Conservation (phyloP, 2,113 vertebrate genomes). For the Notothenia coriiceps region DNA sequence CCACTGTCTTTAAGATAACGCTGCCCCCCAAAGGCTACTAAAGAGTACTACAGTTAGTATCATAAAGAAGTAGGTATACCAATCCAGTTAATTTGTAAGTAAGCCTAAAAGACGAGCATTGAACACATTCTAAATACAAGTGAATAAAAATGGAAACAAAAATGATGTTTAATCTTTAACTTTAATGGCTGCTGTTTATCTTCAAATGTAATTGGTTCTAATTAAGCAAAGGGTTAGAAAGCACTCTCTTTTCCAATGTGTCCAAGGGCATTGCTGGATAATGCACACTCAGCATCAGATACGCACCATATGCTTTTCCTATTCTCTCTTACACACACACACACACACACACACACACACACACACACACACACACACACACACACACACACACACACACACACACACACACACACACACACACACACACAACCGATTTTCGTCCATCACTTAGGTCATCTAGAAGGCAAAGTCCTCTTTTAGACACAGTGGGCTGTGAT, state of each 20-base stretch:
- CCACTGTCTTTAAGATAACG: constrained; percentile 17
- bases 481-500: constrained; percentile 29
- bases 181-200: not conserved
- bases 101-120: not conserved
- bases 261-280: not conserved
- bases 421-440: not conserved
- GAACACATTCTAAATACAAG: not conserved
- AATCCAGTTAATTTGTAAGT: not conserved
- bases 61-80: not conserved
- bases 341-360: not conserved
- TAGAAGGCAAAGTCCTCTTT: constrained; percentile 21
- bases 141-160: not conserved
- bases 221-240: not conserved
- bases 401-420: not conserved
- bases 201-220: not conserved
- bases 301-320: constrained; percentile 12
- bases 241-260: not conserved
- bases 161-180: not conserved
- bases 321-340: not conserved
- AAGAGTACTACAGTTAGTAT: not conserved
- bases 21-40: constrained; percentile 54
- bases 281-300: constrained; percentile 27
- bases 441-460: constrained; percentile 30
- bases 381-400: no score
- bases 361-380: no score